Evolutionary conservation across 2,797 vertebrate genomes (phyloP).

Genomic region (Champsocephalus esox): DNA sequence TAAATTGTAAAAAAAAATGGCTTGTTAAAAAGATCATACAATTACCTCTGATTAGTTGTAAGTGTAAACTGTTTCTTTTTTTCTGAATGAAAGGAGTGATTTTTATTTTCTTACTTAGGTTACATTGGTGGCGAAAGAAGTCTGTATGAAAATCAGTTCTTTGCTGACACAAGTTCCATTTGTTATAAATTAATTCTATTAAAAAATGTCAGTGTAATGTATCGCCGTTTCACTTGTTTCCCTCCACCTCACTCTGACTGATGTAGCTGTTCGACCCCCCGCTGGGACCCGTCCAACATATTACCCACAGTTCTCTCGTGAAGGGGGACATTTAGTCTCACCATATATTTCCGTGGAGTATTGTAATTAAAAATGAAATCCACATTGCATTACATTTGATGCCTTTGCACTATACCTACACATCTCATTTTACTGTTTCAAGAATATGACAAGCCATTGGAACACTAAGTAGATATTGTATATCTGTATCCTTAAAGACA

Average conservation of each 20-base stretch:
- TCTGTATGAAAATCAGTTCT: constrained; percentile 99
- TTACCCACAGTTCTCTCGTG: constrained; percentile 73
- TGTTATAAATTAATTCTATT: constrained; percentile 99
- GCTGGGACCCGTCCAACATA: constrained; percentile 73
- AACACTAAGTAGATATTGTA: background rate
- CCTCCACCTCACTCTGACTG: constrained; percentile 72
- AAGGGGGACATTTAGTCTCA: constrained; percentile 76
- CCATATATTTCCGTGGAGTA: constrained; percentile 51
- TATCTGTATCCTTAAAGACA: background rate
- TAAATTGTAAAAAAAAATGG: constrained; percentile 93
- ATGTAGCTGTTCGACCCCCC: constrained; percentile 80
- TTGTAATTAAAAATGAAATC: constrained; percentile 21
- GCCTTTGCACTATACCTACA: background rate
- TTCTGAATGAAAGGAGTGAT: constrained; percentile 99
- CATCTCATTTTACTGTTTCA: background rate
- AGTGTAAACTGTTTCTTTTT: constrained; percentile 95
- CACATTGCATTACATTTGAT: constrained; percentile 14
- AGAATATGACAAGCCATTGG: no score
- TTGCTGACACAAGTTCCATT: constrained; percentile 99
- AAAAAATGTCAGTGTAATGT: constrained; percentile 99
- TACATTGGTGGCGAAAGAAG: constrained; percentile 99
- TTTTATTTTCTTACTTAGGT: constrained; percentile 99
- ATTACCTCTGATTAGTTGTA: constrained; percentile 99
- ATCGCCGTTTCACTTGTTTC: constrained; percentile 86
- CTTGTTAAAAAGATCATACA: constrained; percentile 98